Percentiles rank a stretch among this genome's conserved stretches.
Conservation (phyloP, 2,888 invertebrate species). For the Ashinkailepas kermadecensis region DNA sequence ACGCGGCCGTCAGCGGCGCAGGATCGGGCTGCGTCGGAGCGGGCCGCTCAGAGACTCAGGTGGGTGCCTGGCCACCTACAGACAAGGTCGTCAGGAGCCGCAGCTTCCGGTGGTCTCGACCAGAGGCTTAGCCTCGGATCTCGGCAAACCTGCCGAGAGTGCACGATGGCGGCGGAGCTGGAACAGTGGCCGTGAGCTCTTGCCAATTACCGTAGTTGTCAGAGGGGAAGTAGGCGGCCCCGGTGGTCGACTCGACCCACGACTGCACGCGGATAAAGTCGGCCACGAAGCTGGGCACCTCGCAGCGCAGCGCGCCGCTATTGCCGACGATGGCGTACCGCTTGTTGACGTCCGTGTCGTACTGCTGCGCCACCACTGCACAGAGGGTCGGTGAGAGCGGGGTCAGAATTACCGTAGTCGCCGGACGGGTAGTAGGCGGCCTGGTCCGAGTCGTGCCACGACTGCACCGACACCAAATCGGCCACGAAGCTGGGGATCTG, state of each 20-base stretch:
- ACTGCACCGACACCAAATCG: conserved; percentile 71
- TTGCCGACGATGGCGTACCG: conserved; percentile 85
- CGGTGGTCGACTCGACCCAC: conserved; percentile 53
- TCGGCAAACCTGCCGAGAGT: not conserved
- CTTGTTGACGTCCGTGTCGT: conserved; percentile 35
- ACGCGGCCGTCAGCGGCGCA: not conserved
- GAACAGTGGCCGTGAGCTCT: too few species aligned
- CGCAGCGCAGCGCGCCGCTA: conserved; percentile 84
- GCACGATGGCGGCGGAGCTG: not conserved
- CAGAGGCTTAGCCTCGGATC: not conserved
- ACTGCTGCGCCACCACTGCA: conserved; percentile 32
- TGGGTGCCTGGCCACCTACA: too few species aligned
- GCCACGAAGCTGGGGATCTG: conserved; percentile 58
- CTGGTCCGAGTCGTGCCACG: conserved; percentile 74
- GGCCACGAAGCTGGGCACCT: conserved; percentile 86
- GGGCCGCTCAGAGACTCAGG: too few species aligned
- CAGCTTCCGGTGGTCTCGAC: too few species aligned
- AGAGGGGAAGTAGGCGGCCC: conserved; percentile 39
- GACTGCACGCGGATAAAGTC: conserved; percentile 79
- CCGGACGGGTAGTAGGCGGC: not conserved
- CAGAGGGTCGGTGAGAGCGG: not conserved
- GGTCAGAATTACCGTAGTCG: not conserved
- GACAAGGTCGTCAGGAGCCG: too few species aligned
- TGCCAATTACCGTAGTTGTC: conserved; percentile 28
- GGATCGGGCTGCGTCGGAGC: not conserved